Conservation (phyloP, 2,797 vertebrate species). For the Crenuchus spilurus region DNA sequence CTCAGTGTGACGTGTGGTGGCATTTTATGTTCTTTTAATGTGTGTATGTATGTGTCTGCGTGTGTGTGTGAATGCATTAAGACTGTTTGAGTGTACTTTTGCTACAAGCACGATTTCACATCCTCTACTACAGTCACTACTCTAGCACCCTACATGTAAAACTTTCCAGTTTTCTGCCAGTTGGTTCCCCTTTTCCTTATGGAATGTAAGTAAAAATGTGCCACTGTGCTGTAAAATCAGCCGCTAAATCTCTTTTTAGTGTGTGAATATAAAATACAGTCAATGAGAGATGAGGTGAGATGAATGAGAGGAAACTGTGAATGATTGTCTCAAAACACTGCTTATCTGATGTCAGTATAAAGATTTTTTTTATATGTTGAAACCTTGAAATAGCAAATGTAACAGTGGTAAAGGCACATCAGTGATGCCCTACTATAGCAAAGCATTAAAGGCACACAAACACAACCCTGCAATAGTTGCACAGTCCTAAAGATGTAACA, state of each 20-base stretch:
- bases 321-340: neutral
- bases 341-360: neutral
- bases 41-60: conserved; percentile 37
- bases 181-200: conserved; percentile 82
- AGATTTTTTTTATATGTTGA: neutral
- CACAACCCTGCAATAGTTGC: too few species aligned
- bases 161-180: conserved; percentile 68
- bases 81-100: conserved; percentile 66
- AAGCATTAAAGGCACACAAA: too few species aligned
- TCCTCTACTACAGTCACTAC: conserved; percentile 57
- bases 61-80: conserved; percentile 60
- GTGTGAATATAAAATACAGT: conserved; percentile 3
- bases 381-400: too few species aligned
- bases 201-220: conserved; percentile 87
- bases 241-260: neutral
- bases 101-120: conserved; percentile 73
- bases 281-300: neutral
- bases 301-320: neutral
- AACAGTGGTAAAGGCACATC: too few species aligned
- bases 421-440: too few species aligned
- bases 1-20: conserved; percentile 83
- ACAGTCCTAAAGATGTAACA: too few species aligned
- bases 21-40: conserved; percentile 72
- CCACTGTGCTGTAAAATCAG: conserved; percentile 50
- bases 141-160: conserved; percentile 61